These are phyloP conservation scores for Lanistes nyassanus DNA, from an alignment of 1,140 invertebrate genomes.

Conservation along the genomic window DNA sequence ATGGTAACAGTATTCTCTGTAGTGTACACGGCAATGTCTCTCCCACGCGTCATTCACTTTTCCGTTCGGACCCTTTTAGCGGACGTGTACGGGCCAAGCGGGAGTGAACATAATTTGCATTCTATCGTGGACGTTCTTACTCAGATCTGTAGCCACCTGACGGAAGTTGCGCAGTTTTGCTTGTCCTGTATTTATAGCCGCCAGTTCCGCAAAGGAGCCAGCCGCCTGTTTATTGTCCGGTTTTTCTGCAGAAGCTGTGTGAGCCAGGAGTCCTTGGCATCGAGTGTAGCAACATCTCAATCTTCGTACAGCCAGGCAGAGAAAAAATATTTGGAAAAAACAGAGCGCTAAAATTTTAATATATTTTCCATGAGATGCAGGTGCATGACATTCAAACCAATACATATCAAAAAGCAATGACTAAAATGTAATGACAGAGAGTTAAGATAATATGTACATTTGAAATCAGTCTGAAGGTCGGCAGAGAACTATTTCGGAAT, in stretches of 20 bases:
- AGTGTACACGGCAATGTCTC: background rate
- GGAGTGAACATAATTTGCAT: background rate
- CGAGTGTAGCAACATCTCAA: background rate
- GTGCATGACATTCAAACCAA: too few species aligned
- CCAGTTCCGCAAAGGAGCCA: constrained; percentile 1
- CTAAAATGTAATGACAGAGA: too few species aligned
- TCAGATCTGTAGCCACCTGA: background rate
- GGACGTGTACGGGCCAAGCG: constrained; percentile 11
- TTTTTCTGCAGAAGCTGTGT: background rate
- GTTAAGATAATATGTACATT: too few species aligned
- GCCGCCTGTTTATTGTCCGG: background rate
- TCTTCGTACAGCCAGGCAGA: too few species aligned
- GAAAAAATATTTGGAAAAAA: too few species aligned
- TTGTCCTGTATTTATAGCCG: constrained; percentile 3
- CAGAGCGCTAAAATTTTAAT: too few species aligned
- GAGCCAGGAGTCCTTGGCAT: background rate
- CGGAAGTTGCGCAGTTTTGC: constrained; percentile 8
- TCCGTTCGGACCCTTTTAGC: background rate
- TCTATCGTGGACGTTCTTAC: background rate
- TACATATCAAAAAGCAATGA: too few species aligned
- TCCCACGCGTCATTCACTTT: constrained; percentile 11
- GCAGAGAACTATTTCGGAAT: too few species aligned
- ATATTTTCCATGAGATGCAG: too few species aligned
- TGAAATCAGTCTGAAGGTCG: too few species aligned
- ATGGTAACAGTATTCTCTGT: constrained; percentile 11